Percentiles rank a stretch among this genome's conserved stretches.
These are phyloP conservation scores for Scaptomyza polygonia DNA, from an alignment of 2,888 invertebrate genomes.

Conservation along the genomic window DNA sequence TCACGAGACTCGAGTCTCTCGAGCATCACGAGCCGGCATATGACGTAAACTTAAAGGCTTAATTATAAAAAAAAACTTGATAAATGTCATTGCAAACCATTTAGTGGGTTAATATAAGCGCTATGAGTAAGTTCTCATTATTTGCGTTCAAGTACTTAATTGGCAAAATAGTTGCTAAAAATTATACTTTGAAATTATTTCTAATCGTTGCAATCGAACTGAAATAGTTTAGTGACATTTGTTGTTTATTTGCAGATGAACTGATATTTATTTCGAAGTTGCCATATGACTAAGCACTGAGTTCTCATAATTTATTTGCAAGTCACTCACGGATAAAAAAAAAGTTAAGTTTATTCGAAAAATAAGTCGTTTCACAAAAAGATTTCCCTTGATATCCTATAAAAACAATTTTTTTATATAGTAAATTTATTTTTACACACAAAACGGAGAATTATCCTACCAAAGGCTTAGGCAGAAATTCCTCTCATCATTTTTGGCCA, in stretches of 20 bases:
- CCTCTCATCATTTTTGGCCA: neutral
- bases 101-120: constrained; percentile 44
- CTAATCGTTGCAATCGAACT: neutral
- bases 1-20: constrained; percentile 36
- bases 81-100: constrained; percentile 47
- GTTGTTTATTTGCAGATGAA: neutral
- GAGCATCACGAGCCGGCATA: constrained; percentile 39
- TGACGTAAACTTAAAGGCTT: neutral
- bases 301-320: neutral
- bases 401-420: too few species aligned
- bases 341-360: neutral
- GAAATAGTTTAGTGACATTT: constrained; percentile 11
- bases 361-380: neutral
- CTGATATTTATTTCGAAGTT: neutral
- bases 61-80: constrained; percentile 2
- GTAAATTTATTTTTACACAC: too few species aligned
- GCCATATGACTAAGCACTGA: constrained; percentile 29
- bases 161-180: neutral
- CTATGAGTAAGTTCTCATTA: constrained; percentile 49
- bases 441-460: neutral
- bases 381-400: too few species aligned
- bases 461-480: neutral
- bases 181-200: neutral
- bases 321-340: neutral
- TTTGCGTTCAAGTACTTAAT: neutral